phyloP scores from a whole-genome alignment of 2,113 vertebrate species.

The Vidua macroura region DNA sequence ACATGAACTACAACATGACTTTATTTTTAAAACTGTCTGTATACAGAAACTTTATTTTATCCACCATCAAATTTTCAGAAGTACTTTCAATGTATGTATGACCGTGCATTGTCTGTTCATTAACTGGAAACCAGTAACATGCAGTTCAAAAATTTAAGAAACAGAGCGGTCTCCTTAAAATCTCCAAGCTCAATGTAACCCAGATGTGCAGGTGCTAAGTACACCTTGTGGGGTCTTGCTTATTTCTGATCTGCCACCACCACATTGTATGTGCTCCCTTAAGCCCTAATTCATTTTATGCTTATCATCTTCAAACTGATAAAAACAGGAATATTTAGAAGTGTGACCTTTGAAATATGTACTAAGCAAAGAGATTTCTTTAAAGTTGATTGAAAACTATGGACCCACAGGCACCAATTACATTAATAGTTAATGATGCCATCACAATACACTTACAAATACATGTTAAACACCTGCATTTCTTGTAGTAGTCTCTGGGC shows the following conservation, averaged over 20 bases:
- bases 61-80: constrained; percentile 11
- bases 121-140: background rate
- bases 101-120: background rate
- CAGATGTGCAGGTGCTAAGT: background rate
- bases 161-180: background rate
- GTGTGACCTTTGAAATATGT: background rate
- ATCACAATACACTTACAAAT: fast-evolving
- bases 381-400: background rate
- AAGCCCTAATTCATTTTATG: background rate
- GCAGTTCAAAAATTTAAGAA: background rate
- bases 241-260: background rate
- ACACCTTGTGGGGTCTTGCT: background rate
- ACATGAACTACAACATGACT: constrained; percentile 22
- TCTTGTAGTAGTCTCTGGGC: background rate
- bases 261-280: background rate
- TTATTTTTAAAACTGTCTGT: constrained; percentile 59
- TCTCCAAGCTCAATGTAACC: background rate
- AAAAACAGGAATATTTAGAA: background rate
- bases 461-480: background rate
- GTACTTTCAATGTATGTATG: background rate
- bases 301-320: background rate
- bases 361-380: background rate
- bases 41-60: constrained; percentile 50
- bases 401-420: background rate
- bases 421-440: background rate